Percentiles rank a stretch among this genome's conserved stretches.
These are phyloP conservation scores for Loriculus beryllinus DNA, from an alignment of 2,797 vertebrate genomes.

Conservation along the genomic window DNA sequence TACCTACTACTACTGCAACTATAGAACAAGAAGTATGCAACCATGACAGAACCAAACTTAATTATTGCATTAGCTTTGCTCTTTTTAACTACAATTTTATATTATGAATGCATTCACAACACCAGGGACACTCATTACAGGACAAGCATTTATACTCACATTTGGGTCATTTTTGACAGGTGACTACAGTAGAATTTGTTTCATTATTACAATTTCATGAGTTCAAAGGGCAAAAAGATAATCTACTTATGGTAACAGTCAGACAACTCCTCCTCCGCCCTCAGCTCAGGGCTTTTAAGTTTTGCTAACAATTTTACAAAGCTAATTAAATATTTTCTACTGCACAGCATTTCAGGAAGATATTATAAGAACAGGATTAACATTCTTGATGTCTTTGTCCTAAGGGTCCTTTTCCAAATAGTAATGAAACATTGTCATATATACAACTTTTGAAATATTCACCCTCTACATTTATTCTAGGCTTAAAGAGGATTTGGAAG, in stretches of 20 bases:
- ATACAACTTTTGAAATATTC: constrained; percentile 5
- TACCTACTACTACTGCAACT: background rate
- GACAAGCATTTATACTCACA: background rate
- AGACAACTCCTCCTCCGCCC: background rate
- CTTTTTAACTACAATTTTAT: background rate
- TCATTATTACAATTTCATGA: constrained; percentile 41
- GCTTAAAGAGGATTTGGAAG: constrained; percentile 17
- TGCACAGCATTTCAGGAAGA: constrained; percentile 43
- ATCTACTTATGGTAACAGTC: constrained; percentile 41
- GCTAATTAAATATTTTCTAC: constrained; percentile 63
- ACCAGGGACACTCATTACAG: background rate
- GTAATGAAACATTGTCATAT: constrained; percentile 43
- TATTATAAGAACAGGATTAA: constrained; percentile 48
- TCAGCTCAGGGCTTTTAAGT: constrained; percentile 11
- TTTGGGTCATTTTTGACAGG: constrained; percentile 20
- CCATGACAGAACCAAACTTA: background rate
- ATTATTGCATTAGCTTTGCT: background rate
- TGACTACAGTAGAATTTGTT: constrained; percentile 21
- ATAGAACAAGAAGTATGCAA: background rate
- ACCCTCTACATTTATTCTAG: background rate
- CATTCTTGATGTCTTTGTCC: constrained; percentile 57
- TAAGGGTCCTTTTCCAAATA: constrained; percentile 25
- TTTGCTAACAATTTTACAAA: constrained; percentile 38
- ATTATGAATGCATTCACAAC: background rate
- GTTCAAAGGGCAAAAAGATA: constrained; percentile 59